Evolutionary conservation across 2,888 invertebrate genomes (phyloP), one percentile per base, ranked within the genome.

Genomic region (Nycteola revayana): DNA sequence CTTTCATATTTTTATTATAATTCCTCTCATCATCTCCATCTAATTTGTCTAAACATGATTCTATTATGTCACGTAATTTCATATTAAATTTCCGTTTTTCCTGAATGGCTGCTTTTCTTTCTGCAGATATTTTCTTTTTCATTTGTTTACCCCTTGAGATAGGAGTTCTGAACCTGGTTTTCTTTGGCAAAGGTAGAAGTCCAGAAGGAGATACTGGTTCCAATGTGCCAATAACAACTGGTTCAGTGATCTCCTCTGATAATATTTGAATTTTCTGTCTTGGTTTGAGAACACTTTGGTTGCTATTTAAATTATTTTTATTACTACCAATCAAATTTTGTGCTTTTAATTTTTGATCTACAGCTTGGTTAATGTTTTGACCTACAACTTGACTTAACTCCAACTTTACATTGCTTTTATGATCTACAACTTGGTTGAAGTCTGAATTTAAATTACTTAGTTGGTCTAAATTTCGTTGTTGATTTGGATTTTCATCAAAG

Each of bases 21-120:
- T 21, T 21, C 54, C 31, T 37, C 41, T 22, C 46, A 14, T 50
- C 45, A 10, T 53, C 45, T 8, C 66, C 61, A 20, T 73, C 74
- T 39, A 71, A 41, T 34, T 74, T 75, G 36, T 75, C 74, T 22
- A 85, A 51, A 49, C 76, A 77, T 18, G 75, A 68, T 58, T 77
- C 74, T 42, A 86, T 63, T 3, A 84, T 72, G 49, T 86, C 83
- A 53, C 73, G 68, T 25, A 88, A 45, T 49, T 76, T 85, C 73
- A 80, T 84, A 51, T 87, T 87, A 46, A 83, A 86, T 38, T 76
- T 73, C 39, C 88, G 69, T 49, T 88, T 88, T 54, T 78, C 65
- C 48, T 75, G 65, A 35, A 87, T 87, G 20, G 68, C 77, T 25
- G 84, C 85, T 21, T 66, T 45, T 53, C 81, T 75, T 52, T 82